Evolutionary conservation across 1,140 invertebrate genomes (phyloP), one percentile per base, ranked within the genome.

Genomic region (Leptopilina clavipes): DNA sequence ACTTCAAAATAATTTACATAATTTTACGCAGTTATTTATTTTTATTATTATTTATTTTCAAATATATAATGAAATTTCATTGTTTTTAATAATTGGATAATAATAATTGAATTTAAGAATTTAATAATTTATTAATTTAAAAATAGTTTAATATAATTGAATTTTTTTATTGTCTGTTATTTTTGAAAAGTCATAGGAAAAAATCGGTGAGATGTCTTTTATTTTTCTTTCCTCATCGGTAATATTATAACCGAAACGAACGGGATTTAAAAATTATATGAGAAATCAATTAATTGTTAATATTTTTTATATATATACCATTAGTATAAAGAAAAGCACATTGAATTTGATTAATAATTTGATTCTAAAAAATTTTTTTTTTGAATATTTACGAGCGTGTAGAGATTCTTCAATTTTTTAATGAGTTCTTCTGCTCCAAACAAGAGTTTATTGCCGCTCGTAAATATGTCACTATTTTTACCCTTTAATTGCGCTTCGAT

Each of bases 381-480:
- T n/a, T n/a, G n/a, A 65, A 9, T 65, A 65, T 65, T 65, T 65
- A 14, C 12, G 59, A 65, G 19, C 22, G 37, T 31, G 25, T 9
- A n/a, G 22, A n/a, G 22, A 65, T 65, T 65, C 59, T 31, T 65
- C 59, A 65, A 31, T 65, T 31, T 31, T 52, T 65, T 37, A 65
- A 65, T 25, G 59, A 65, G 59, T 65, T 65, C n/a, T n/a, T n/a
- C 12, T 65, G 25, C 59, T 31, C 59, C 22, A 65, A 65, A 31
- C 22, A 65, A 65, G 22, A 65, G 59, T 65, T 65, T 31, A 65
- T 65, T 65, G 59, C 22, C 22, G 25, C 59, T 37, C 22, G 59
- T 65, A 65, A 65, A 65, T 65, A 65, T 31, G 59, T 65, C 59
- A 65, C 22, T 31, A 31, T 37, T 65, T 65, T 65, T 65, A 65